Conservation (phyloP, 2,797 vertebrate genomes). For the Bufotes viridis region DNA sequence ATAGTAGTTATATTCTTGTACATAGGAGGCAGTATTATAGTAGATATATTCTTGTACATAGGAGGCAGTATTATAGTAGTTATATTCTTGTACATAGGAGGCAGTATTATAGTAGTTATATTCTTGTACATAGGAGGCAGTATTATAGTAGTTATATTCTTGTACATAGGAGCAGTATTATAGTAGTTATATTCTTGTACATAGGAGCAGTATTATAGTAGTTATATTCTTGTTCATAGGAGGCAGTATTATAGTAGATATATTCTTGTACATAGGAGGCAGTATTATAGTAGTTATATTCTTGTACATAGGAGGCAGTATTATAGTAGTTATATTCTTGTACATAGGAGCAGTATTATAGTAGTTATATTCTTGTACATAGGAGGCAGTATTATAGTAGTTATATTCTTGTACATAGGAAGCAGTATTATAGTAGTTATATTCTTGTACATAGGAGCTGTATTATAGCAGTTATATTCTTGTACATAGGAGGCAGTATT, state of each 20-base stretch:
- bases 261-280: not conserved
- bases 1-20: slow-evolving; percentile 8
- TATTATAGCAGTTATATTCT: slow-evolving; percentile 24
- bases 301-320: slow-evolving; percentile 1
- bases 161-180: not conserved
- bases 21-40: not conserved
- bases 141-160: slow-evolving; percentile 9
- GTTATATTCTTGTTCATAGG: not conserved
- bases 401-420: slow-evolving; percentile 4
- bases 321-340: slow-evolving; percentile 22
- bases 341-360: slow-evolving; percentile 12
- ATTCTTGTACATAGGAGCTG: slow-evolving; percentile 8
- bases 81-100: not conserved
- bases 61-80: not conserved
- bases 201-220: slow-evolving; percentile 12
- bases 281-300: slow-evolving; percentile 21
- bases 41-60: slow-evolving; percentile 2
- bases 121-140: not conserved
- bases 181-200: slow-evolving; percentile 6
- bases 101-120: slow-evolving; percentile 1
- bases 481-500: slow-evolving; percentile 6
- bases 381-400: slow-evolving; percentile 2
- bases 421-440: slow-evolving; percentile 22
- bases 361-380: slow-evolving; percentile 9
- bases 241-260: not conserved